Evolutionary conservation across 2,797 vertebrate species (phyloP).

Genomic region (Erpetoichthys calabaricus): DNA sequence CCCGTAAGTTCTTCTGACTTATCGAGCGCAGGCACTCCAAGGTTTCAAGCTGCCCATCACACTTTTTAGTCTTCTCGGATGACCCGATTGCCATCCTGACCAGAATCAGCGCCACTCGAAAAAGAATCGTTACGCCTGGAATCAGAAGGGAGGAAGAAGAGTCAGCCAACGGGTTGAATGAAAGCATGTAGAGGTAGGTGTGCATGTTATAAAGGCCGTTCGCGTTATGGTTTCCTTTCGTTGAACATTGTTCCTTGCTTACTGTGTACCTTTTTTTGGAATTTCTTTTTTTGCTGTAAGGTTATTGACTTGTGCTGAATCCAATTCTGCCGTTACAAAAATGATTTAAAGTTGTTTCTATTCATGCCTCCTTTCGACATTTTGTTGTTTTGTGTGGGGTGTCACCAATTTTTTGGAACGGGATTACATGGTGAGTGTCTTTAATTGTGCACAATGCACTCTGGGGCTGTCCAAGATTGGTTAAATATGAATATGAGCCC

Average conservation of each 20-base stretch:
- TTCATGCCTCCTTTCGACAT: too few relatives aligned
- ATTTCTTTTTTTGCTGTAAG: too few relatives aligned
- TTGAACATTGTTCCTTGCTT: too few relatives aligned
- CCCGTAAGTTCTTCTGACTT: slow-evolving; percentile 45
- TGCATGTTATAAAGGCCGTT: neutral
- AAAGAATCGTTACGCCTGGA: slow-evolving; percentile 65
- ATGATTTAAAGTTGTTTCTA: too few relatives aligned
- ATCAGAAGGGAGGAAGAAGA: neutral
- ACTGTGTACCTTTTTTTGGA: neutral
- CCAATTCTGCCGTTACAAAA: too few relatives aligned
- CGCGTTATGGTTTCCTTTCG: neutral
- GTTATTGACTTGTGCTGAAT: too few relatives aligned
- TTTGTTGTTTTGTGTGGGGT: too few relatives aligned
- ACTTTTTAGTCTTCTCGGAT: slow-evolving; percentile 54
- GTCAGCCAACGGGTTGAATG: neutral
- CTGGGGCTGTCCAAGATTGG: too few relatives aligned
- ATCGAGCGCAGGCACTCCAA: slow-evolving; percentile 61
- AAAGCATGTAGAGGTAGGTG: neutral
- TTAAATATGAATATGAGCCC: too few relatives aligned
- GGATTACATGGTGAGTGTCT: too few relatives aligned
- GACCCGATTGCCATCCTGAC: slow-evolving; percentile 64
- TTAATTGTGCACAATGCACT: too few relatives aligned
- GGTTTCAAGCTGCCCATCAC: slow-evolving; percentile 71
- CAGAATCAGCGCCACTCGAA: slow-evolving; percentile 67
- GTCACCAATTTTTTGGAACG: too few relatives aligned